A percentile compares a stretch with the other conserved stretches of the same genome.
phyloP scores from a whole-genome alignment of 2,113 vertebrate species.

The Notothenia coriiceps region DNA sequence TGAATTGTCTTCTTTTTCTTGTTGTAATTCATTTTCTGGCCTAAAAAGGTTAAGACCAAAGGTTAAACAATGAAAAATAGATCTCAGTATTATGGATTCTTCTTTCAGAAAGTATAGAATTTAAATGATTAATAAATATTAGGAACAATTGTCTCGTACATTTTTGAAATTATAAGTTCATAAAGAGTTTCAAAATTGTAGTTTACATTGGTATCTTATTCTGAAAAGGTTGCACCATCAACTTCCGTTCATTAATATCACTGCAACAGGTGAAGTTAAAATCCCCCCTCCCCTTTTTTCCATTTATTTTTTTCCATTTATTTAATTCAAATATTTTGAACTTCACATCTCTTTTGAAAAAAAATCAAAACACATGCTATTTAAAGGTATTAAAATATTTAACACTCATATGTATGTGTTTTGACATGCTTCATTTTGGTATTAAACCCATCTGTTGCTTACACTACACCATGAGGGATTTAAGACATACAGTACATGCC shows the following conservation, averaged over 20 bases:
- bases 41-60: constrained; percentile 28
- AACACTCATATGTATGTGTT: background rate
- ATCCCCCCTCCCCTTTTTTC: no score
- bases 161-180: no score
- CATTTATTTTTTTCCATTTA: background rate
- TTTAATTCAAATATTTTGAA: background rate
- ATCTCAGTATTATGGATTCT: no score
- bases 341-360: no score
- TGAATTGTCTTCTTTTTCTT: constrained; percentile 31
- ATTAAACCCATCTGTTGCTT: background rate
- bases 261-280: background rate
- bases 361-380: background rate
- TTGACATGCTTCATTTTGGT: background rate
- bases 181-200: background rate
- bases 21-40: constrained; percentile 34
- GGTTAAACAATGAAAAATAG: constrained; percentile 1
- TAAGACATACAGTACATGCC: no score
- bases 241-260: background rate
- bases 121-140: background rate
- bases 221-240: background rate
- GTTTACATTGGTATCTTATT: background rate
- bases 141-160: background rate
- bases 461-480: background rate
- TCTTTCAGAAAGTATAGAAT: background rate
- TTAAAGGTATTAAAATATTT: background rate